Conservation (phyloP, 1,140 invertebrate species). For the Drosophila bipectinata region DNA sequence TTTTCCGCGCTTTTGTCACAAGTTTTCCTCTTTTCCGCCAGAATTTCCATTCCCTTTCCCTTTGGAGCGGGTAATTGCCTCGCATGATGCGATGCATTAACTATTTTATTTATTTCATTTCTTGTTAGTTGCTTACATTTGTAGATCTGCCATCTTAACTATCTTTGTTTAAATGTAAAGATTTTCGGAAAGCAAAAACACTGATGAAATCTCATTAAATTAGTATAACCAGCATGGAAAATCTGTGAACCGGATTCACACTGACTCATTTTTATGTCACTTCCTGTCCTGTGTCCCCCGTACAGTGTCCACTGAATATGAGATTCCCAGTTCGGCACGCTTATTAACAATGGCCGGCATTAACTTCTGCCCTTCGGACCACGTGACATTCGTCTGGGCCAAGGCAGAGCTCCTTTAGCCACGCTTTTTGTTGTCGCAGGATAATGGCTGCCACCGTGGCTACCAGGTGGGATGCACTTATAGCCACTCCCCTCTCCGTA, state of each 20-base stretch:
- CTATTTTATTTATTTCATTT: conserved; percentile 55
- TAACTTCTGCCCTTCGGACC: conserved; percentile 34
- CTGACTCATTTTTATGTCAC: conserved; percentile 31
- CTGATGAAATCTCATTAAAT: conserved; percentile 5
- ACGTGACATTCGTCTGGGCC: conserved; percentile 71
- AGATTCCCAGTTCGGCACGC: conserved; percentile 52
- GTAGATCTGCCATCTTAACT: conserved; percentile 16
- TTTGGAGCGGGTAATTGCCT: conserved; percentile 64
- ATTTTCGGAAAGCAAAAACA: background rate
- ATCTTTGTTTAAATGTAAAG: background rate
- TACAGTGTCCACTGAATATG: conserved; percentile 4
- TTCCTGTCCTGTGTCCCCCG: conserved; percentile 29
- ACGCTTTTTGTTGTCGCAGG: conserved; percentile 72
- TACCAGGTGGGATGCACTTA: conserved; percentile 70
- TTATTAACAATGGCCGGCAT: conserved; percentile 58
- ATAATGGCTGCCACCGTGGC: conserved; percentile 58
- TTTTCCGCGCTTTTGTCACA: conserved; percentile 77
- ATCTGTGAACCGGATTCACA: conserved; percentile 32
- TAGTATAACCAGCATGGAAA: background rate
- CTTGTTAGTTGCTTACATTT: conserved; percentile 56
- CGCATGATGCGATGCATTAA: conserved; percentile 80
- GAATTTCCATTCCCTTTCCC: conserved; percentile 18
- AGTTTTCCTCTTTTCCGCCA: conserved; percentile 36
- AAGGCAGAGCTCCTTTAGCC: conserved; percentile 36
- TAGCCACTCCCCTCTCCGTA: conserved; percentile 27